Percentiles rank a stretch among this genome's conserved stretches.
Conservation (phyloP, 2,797 vertebrate species). For the Astyanax mexicanus region DNA sequence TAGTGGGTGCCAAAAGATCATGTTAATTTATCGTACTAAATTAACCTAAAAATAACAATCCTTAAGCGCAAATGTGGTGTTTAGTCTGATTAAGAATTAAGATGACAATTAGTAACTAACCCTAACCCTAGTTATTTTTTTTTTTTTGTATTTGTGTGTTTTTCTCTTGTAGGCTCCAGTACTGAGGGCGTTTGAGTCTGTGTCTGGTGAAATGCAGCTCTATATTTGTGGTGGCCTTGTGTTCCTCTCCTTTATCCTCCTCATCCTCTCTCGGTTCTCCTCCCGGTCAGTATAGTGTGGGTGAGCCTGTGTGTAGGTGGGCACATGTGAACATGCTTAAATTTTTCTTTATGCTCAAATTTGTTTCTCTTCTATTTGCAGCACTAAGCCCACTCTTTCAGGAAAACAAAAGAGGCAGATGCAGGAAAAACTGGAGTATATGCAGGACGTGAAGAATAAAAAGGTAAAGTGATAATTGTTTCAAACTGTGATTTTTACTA, state of each 20-base stretch:
- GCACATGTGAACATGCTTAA: neutral
- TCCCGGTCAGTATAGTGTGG: slow-evolving; percentile 74
- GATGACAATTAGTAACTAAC: too few species aligned
- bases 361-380: slow-evolving; percentile 52
- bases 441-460: slow-evolving; percentile 81
- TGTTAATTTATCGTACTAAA: too few species aligned
- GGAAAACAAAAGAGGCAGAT: slow-evolving; percentile 84
- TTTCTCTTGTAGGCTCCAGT: slow-evolving; percentile 69
- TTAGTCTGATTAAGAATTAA: too few species aligned
- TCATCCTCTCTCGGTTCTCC: slow-evolving; percentile 78
- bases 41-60: too few species aligned
- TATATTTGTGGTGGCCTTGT: slow-evolving; percentile 76
- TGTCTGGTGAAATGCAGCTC: slow-evolving; percentile 74
- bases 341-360: neutral
- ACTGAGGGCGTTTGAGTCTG: slow-evolving; percentile 68
- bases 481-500: too few species aligned
- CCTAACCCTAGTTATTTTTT: too few species aligned
- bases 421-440: slow-evolving; percentile 81
- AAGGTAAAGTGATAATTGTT: slow-evolving; percentile 83
- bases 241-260: slow-evolving; percentile 79
- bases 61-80: too few species aligned
- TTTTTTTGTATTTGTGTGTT: neutral
- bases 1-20: too few species aligned
- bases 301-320: neutral
- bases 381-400: slow-evolving; percentile 77